phyloP scores from a whole-genome alignment of 2,113 vertebrate species.

The Fukomys damarensis region DNA sequence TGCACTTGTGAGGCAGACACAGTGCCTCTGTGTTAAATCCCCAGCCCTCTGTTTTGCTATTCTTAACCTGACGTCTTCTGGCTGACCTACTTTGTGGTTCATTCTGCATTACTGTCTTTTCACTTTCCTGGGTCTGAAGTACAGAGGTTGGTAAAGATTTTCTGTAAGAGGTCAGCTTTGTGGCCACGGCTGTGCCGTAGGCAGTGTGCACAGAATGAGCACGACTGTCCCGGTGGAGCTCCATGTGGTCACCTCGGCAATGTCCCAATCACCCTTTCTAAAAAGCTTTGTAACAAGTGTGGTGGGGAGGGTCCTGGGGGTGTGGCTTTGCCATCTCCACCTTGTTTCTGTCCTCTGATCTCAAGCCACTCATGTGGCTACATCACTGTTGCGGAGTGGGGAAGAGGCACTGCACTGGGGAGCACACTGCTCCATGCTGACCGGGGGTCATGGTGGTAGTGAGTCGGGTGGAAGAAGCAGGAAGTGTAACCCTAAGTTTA shows the following conservation, averaged over 20 bases:
- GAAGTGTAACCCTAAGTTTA: background rate
- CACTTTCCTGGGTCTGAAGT: background rate
- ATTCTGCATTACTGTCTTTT: background rate
- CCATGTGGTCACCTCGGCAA: background rate
- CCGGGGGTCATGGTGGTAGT: no score
- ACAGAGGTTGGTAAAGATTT: background rate
- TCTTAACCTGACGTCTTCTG: background rate
- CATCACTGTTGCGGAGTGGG: background rate
- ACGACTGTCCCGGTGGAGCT: background rate
- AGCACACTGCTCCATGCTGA: no score
- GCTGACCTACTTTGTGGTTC: constrained; percentile 1
- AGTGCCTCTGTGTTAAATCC: no score
- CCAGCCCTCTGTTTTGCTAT: background rate
- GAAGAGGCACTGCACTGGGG: background rate
- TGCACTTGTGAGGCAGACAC: no score
- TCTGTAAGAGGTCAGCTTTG: constrained; percentile 10
- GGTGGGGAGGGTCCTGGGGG: background rate
- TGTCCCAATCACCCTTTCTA: background rate
- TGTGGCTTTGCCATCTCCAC: background rate
- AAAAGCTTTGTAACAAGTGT: background rate
- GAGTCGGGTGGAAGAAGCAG: background rate
- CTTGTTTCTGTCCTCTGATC: background rate
- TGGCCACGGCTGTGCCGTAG: background rate
- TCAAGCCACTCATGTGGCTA: no score
- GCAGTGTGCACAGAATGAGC: background rate